A percentile compares a stretch with the other conserved stretches of the same genome.
Conservation (phyloP, 2,113 vertebrate species). For the Melanotaenia duboulayi region DNA sequence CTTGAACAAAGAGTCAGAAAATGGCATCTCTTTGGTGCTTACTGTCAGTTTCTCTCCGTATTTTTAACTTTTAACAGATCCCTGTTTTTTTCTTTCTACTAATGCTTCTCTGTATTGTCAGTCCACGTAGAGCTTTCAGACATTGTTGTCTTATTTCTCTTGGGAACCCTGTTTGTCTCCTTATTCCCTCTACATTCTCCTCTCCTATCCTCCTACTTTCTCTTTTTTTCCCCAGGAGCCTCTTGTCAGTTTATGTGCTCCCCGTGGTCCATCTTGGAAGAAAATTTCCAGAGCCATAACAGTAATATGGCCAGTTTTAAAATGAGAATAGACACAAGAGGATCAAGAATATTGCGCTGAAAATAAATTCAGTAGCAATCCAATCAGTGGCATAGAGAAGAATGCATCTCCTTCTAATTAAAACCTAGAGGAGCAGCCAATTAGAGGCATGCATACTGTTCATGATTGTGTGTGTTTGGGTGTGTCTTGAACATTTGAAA, state of each 20-base stretch:
- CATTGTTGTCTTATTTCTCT: conserved; percentile 72
- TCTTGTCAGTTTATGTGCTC: conserved; percentile 72
- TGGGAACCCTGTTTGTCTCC: conserved; percentile 69
- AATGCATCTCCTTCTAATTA: conserved; percentile 31
- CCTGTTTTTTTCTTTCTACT: conserved; percentile 50
- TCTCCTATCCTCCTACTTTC: conserved; percentile 45
- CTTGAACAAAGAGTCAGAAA: conserved; percentile 20
- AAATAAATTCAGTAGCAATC: conserved; percentile 13
- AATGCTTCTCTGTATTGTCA: conserved; percentile 69
- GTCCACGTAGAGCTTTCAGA: conserved; percentile 59
- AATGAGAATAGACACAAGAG: conserved; percentile 37
- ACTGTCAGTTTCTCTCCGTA: conserved; percentile 42
- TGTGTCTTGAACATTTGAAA: conserved; percentile 23
- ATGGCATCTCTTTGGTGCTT: conserved; percentile 30
- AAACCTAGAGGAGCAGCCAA: conserved; percentile 11
- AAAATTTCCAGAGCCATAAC: conserved; percentile 60
- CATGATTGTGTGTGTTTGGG: conserved; percentile 5
- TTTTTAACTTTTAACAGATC: conserved; percentile 50
- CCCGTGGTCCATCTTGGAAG: conserved; percentile 59
- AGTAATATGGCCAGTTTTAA: conserved; percentile 54
- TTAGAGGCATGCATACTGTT: conserved; percentile 2
- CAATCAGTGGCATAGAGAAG: conserved; percentile 13
- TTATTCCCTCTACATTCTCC: conserved; percentile 58
- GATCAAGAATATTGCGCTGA: conserved; percentile 31
- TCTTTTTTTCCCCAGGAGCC: conserved; percentile 66